Evolutionary conservation across 2,888 invertebrate genomes (phyloP), one percentile per base, ranked within the genome.

Genomic region (Drosophila aldrichi): DNA sequence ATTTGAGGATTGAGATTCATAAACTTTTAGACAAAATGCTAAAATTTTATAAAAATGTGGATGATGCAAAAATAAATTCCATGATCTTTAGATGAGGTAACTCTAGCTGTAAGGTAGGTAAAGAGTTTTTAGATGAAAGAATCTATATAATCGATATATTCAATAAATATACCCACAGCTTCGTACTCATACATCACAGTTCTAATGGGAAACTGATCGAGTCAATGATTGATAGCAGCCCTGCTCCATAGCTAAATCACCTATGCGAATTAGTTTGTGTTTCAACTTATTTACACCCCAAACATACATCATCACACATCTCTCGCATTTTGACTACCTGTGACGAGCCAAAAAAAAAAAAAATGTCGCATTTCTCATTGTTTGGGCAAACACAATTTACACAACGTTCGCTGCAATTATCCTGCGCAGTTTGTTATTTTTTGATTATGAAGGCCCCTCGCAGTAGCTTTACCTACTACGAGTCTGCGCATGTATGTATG

Each of bases 361-460:
- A 43, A 38, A 38, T 77, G 77, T 79, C 71, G 52, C 67, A 57
- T 63, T 70, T 54, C 51, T 43, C 52, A 70, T 86, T 88, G 87
- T 83, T 84, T 78, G 41, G 48, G 44, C 60, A 76, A 84, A 82
- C 82, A 85, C 82, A 82, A 75, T 87, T 84, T 84, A 87, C 85
- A 76, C 79, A 85, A 79, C 66, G 73, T 67, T 34, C 52, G 67
- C 63, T 61, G 79, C 84, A 86, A 86, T 86, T 86, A 86, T 88
- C 70, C 81, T 83, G 84, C 87, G 77, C 75, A 86, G 90, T 86
- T 88, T 88, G 87, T 86, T 88, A 83, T 86, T 86, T 77, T 88
- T 63, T 79, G 79, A 89, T 84, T 89, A 84, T 34, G 65, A 32
- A 68, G 25, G 34, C 60, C 64, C 34, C 32, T 22, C n/a, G 34